Evolutionary conservation across 2,888 invertebrate genomes (phyloP).

Genomic region (Heliconius ismenius): DNA sequence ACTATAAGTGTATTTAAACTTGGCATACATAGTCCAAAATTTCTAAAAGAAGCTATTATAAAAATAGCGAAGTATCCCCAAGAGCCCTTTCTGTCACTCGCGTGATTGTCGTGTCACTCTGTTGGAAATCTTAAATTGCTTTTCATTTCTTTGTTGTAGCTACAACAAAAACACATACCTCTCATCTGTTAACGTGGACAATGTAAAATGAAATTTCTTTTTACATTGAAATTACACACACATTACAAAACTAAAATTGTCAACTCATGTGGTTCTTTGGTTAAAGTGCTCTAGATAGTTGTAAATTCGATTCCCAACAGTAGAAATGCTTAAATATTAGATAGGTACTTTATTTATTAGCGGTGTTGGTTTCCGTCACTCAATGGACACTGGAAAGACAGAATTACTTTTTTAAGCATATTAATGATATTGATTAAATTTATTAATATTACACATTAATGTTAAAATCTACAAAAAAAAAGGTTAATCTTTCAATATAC

Average conservation of each 20-base stretch:
- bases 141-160: constrained; percentile 16
- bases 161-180: background rate
- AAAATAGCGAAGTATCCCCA: constrained; percentile 25
- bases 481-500: background rate
- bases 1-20: background rate
- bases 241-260: background rate
- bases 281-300: background rate
- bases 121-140: constrained; percentile 31
- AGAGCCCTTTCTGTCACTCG: constrained; percentile 33
- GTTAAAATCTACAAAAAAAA: background rate
- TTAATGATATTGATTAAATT: background rate
- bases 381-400: no score
- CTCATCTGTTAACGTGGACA: background rate
- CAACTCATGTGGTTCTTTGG: background rate
- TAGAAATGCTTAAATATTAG: background rate
- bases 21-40: background rate
- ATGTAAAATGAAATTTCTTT: background rate
- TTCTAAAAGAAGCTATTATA: constrained; percentile 11
- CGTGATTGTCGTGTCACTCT: constrained; percentile 26
- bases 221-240: background rate
- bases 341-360: no score
- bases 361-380: no score
- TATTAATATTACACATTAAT: background rate
- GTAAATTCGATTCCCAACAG: background rate
- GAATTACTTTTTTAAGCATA: no score